Conservation (phyloP, 2,888 invertebrate species). For the Hypomecis punctinalis region DNA sequence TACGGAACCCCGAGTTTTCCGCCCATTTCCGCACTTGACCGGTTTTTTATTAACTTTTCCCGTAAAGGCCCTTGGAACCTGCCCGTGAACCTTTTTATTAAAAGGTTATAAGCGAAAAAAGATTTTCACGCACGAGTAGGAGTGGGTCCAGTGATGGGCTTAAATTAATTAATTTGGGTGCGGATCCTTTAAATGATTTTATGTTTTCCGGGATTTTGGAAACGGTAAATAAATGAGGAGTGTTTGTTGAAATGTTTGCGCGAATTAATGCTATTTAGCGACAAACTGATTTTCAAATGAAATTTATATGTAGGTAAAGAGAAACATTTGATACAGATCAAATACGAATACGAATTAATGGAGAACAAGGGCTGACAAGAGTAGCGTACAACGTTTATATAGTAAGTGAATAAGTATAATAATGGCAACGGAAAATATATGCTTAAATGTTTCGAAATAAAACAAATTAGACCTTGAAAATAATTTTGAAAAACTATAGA, state of each 20-base stretch:
- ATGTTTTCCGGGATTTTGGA: conserved; percentile 23
- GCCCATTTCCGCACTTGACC: conserved; percentile 11
- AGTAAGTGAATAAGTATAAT: too few relatives aligned
- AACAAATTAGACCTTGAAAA: too few relatives aligned
- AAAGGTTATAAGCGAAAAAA: conserved; percentile 58
- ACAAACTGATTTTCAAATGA: background rate
- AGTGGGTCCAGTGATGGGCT: conserved; percentile 49
- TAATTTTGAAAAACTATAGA: too few relatives aligned
- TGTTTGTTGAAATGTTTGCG: conserved; percentile 12
- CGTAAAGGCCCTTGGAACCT: conserved; percentile 50
- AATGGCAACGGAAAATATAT: too few relatives aligned
- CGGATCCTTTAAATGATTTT: conserved; percentile 37
- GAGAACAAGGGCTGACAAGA: too few relatives aligned
- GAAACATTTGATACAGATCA: too few relatives aligned
- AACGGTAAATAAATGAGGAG: conserved; percentile 26
- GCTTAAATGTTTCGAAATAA: too few relatives aligned
- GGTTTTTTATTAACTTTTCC: conserved; percentile 59
- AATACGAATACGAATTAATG: too few relatives aligned
- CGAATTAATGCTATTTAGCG: background rate
- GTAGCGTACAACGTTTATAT: too few relatives aligned
- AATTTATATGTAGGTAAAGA: too few relatives aligned
- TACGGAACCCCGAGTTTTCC: conserved; percentile 19
- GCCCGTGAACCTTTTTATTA: conserved; percentile 53
- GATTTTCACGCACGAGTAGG: conserved; percentile 50
- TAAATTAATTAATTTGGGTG: conserved; percentile 55